Conservation (phyloP, 1,140 invertebrate species). For the Drosophila subobscura region DNA sequence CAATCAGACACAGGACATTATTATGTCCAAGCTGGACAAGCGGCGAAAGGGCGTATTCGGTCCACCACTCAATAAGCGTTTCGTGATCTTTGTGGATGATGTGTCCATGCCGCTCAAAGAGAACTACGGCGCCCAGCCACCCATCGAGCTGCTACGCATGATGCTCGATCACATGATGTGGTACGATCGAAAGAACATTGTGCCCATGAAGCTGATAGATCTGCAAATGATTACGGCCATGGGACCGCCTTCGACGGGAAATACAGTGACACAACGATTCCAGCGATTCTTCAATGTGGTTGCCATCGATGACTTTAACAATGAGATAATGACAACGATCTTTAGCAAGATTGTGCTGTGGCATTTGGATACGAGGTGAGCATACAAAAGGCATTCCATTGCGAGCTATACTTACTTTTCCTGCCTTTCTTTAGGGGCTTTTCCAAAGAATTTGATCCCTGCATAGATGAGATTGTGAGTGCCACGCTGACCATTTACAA, state of each 20-base stretch:
- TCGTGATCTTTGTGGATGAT: constrained; percentile 97
- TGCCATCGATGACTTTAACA: constrained; percentile 95
- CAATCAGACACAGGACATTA: constrained; percentile 96
- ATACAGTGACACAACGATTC: constrained; percentile 93
- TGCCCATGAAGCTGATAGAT: constrained; percentile 93
- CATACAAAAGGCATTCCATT: background rate
- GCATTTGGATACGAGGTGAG: constrained; percentile 94
- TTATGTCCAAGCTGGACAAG: constrained; percentile 97
- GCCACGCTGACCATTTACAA: constrained; percentile 96
- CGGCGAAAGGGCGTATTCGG: constrained; percentile 97
- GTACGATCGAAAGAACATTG: constrained; percentile 95
- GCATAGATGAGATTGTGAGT: constrained; percentile 93
- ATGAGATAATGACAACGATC: constrained; percentile 92
- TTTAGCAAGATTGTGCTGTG: constrained; percentile 96
- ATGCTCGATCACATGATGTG: constrained; percentile 95
- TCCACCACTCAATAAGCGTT: constrained; percentile 94
- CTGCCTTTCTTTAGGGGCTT: constrained; percentile 89
- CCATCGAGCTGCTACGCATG: constrained; percentile 95
- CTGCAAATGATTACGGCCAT: constrained; percentile 95
- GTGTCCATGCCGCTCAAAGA: constrained; percentile 96
- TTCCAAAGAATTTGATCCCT: constrained; percentile 97
- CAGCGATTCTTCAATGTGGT: constrained; percentile 95
- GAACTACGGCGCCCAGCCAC: constrained; percentile 95
- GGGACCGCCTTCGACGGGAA: constrained; percentile 92
- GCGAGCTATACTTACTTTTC: too few relatives aligned